Evolutionary conservation across 2,888 invertebrate genomes (phyloP).

Genomic region (Leptinotarsa rubiginosa): DNA sequence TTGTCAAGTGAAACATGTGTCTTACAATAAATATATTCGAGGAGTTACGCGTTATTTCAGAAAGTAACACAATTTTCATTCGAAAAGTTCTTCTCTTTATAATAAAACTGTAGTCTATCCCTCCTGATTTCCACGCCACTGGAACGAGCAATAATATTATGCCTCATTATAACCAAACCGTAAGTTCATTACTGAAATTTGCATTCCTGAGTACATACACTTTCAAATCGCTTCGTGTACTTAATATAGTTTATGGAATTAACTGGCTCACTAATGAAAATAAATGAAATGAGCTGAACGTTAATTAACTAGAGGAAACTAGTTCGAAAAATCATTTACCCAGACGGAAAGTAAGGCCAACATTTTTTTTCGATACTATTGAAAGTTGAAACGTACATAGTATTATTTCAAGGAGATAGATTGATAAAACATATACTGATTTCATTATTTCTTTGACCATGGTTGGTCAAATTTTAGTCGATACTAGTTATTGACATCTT

Average conservation of each 20-base stretch:
- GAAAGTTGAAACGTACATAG: background rate
- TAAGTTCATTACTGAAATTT: constrained; percentile 6
- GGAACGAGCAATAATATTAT: background rate
- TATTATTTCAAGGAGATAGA: too few relatives aligned
- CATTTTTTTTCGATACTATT: background rate
- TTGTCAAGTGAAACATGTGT: too few relatives aligned
- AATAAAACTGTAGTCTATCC: background rate
- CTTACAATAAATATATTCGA: too few relatives aligned
- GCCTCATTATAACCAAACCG: constrained; percentile 2
- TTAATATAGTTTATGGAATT: background rate
- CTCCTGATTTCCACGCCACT: background rate
- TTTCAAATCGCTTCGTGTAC: constrained; percentile 4
- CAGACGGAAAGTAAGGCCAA: background rate
- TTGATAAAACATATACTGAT: too few relatives aligned
- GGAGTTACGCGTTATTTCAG: too few relatives aligned
- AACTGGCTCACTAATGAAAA: constrained; percentile 12
- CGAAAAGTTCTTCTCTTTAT: too few relatives aligned
- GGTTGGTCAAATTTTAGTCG: too few relatives aligned
- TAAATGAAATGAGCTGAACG: background rate
- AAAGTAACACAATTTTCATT: too few relatives aligned
- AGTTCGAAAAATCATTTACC: background rate
- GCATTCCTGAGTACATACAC: constrained; percentile 1
- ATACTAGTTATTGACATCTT: too few relatives aligned
- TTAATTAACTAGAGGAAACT: background rate
- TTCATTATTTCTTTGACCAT: too few relatives aligned